Evolutionary conservation across 2,888 invertebrate species (phyloP).

Genomic region (Ectemnius lituratus): DNA sequence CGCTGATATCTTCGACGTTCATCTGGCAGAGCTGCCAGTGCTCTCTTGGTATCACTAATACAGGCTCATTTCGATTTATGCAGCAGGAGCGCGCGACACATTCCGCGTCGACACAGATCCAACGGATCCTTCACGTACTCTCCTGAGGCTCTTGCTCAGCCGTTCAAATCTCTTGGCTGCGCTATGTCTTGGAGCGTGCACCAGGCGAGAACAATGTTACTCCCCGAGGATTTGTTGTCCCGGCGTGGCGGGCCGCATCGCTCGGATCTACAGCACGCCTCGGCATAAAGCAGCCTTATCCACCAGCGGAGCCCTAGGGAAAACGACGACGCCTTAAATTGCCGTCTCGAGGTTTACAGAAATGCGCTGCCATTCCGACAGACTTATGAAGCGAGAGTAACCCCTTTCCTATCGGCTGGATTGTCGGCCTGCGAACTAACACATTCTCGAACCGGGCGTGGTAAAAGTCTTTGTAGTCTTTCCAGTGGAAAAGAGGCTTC

Average conservation of each 20-base stretch:
- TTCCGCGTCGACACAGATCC: constrained; percentile 27
- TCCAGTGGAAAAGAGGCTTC: no score
- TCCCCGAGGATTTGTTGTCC: constrained; percentile 40
- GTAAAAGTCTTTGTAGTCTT: no score
- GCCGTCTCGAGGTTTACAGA: constrained; percentile 22
- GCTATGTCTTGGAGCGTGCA: constrained; percentile 17
- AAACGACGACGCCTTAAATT: constrained; percentile 49
- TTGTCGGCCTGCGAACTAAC: no score
- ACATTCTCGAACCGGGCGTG: no score
- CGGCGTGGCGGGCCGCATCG: constrained; percentile 40
- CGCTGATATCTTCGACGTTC: constrained; percentile 44
- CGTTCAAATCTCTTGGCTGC: neutral
- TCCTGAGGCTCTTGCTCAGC: neutral
- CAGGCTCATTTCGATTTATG: constrained; percentile 52
- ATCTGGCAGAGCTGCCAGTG: constrained; percentile 37
- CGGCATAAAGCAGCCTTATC: constrained; percentile 42
- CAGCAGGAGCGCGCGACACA: constrained; percentile 45
- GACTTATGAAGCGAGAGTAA: no score
- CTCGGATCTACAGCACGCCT: constrained; percentile 54
- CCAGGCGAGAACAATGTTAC: constrained; percentile 49
- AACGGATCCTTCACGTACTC: constrained; percentile 22
- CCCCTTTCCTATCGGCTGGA: no score
- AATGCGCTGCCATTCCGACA: neutral
- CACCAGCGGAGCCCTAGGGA: constrained; percentile 18
- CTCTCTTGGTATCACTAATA: constrained; percentile 37